These are phyloP conservation scores for Excalfactoria chinensis DNA, from an alignment of 2,113 vertebrate genomes.

Conservation along the genomic window DNA sequence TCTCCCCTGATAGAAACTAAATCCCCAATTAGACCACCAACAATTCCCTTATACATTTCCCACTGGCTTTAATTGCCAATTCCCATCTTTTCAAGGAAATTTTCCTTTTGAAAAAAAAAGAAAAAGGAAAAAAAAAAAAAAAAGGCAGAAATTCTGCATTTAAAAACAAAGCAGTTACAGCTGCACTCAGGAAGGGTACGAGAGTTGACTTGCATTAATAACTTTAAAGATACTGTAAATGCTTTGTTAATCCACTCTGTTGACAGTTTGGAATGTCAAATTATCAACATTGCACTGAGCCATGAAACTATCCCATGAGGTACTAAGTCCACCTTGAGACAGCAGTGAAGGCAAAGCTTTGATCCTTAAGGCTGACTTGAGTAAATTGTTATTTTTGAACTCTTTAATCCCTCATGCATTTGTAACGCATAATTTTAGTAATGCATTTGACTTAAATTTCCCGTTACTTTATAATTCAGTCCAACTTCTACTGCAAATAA, in stretches of 20 bases:
- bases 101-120: not conserved
- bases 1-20: conserved; percentile 22
- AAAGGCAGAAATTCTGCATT: not conserved
- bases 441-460: conserved; percentile 32
- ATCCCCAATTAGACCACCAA: conserved; percentile 35
- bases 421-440: conserved; percentile 28
- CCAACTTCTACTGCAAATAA: conserved; percentile 20
- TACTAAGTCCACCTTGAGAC: conserved; percentile 50
- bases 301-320: conserved; percentile 32
- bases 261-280: conserved; percentile 45
- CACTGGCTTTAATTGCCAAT: not conserved
- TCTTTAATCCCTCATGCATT: conserved; percentile 52
- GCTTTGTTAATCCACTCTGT: conserved; percentile 36
- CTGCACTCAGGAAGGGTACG: not conserved
- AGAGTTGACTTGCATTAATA: conserved; percentile 15
- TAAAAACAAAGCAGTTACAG: conserved; percentile 8
- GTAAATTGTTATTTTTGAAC: conserved; percentile 58
- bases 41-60: conserved; percentile 6
- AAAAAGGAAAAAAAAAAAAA: not conserved
- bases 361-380: conserved; percentile 57
- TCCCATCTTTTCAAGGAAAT: not conserved
- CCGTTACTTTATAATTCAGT: conserved; percentile 26
- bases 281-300: conserved; percentile 31
- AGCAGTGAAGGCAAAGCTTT: conserved; percentile 51
- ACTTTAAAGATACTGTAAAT: conserved; percentile 29